Evolutionary conservation across 2,797 vertebrate species (phyloP).

Genomic region (Oreochromis grahami): DNA sequence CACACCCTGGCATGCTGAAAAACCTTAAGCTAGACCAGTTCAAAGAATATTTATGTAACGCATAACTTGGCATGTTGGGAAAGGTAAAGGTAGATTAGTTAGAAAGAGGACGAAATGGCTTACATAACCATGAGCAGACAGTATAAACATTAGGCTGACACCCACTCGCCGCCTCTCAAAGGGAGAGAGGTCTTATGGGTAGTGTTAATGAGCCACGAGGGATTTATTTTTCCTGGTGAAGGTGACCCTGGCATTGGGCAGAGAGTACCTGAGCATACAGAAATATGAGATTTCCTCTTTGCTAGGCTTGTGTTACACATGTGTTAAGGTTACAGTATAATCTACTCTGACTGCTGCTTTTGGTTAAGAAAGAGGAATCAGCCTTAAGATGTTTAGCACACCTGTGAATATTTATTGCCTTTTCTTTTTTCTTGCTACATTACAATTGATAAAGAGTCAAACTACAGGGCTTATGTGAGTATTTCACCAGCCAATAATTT

Average conservation of each 20-base stretch:
- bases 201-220: conserved; percentile 58
- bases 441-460: not conserved
- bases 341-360: conserved; percentile 11
- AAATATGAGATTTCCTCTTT: conserved; percentile 74
- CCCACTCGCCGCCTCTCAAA: conserved; percentile 71
- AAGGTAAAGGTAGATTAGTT: conserved; percentile 65
- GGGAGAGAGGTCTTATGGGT: conserved; percentile 67
- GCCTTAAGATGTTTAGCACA: not conserved
- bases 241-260: conserved; percentile 72
- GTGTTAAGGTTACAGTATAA: conserved; percentile 61
- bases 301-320: conserved; percentile 58
- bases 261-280: conserved; percentile 72
- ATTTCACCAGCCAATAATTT: conserved; percentile 9
- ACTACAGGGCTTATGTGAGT: not conserved
- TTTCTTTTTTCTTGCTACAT: not conserved
- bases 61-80: conserved; percentile 56
- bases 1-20: conserved; percentile 58
- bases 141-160: conserved; percentile 76
- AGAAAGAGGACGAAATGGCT: conserved; percentile 67
- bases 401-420: not conserved
- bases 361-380: not conserved
- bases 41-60: conserved; percentile 68
- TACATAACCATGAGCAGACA: conserved; percentile 73
- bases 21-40: conserved; percentile 47
- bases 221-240: conserved; percentile 71